A percentile compares a stretch with the other conserved stretches of the same genome.
phyloP scores from a whole-genome alignment of 1,140 invertebrate species.

The Trichonephila clavipes region DNA sequence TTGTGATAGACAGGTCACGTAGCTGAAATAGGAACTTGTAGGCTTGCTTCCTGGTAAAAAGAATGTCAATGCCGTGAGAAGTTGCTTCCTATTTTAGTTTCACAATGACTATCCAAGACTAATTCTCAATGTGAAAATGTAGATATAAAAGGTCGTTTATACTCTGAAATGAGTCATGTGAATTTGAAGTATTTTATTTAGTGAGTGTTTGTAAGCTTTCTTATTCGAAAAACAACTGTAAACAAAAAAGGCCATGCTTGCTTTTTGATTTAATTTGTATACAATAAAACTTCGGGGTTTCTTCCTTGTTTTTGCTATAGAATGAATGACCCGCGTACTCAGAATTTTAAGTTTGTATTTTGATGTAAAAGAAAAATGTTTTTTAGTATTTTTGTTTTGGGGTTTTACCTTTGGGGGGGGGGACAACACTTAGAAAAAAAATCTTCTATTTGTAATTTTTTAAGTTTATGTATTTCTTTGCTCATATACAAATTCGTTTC shows the following conservation, averaged over 20 bases:
- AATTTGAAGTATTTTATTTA: neutral
- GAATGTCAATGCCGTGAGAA: neutral
- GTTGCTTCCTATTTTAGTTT: neutral
- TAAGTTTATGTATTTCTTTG: too few species aligned
- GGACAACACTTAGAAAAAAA: too few species aligned
- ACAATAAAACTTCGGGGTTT: too few species aligned
- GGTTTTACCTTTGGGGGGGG: too few species aligned
- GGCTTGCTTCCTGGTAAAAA: neutral
- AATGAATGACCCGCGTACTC: too few species aligned
- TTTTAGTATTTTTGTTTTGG: too few species aligned
- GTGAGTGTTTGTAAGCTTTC: neutral
- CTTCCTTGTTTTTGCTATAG: too few species aligned
- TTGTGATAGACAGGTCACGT: neutral
- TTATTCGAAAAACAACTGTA: neutral
- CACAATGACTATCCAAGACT: neutral
- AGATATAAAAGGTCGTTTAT: constrained; percentile 6
- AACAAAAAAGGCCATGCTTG: neutral
- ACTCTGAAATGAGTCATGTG: neutral
- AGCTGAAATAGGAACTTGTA: neutral
- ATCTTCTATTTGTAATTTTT: too few species aligned
- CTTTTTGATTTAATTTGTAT: neutral
- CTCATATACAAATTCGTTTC: too few species aligned
- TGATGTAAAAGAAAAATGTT: too few species aligned
- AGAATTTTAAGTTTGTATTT: too few species aligned
- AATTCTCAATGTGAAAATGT: neutral